Base-by-base conservation (phyloP, 2,888 invertebrate genomes). In the Syritta pipiens region DNA sequence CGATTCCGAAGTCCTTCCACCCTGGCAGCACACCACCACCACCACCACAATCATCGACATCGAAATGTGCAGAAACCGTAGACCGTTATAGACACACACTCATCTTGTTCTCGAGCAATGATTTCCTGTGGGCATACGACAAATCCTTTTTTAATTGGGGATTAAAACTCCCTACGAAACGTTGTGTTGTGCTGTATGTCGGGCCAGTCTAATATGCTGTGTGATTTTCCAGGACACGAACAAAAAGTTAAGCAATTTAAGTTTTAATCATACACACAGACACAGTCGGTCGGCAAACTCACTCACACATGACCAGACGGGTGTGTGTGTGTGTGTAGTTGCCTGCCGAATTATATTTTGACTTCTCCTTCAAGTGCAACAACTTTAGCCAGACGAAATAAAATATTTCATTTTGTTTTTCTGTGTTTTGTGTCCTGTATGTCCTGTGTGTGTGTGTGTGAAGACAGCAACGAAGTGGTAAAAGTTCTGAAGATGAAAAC, bases 61-160 rank as follows among this genome's bases (percentile, higher is more conserved):
- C n/a, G n/a, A n/a, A n/a, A n/a, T n/a, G n/a, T 28, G 37, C 37
- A 37, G 17, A 37, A 14, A 37, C 37, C n/a, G n/a, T n/a, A n/a
- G n/a, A 37, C 37, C 37, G 17, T 1, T 4, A 6, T 14, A 1
- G 14, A 37, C 37, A 37, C 12, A 12, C 9, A 14, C 17, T 9
- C 37, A 53, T 42, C 68, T 69, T 55, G 48, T 62, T 20, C 32
- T 48, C 32, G 40, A 63, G 40, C 17, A 37, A 60, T 65, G 77
- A 77, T 77, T 72, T 77, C 72, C 77, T 77, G 59, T 72, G 77
- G 72, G 72, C 77, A 77, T 59, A 71, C 72, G 65, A 72, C 72
- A 77, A 77, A 77, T 77, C 77, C 77, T 59, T 72, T 77, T 72
- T 72, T 77, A 77, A 77, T 77, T 77, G 77, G 77, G 65, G 65